Evolutionary conservation across 2,113 vertebrate genomes (phyloP), one percentile per base, ranked within the genome.

Genomic region (Scomber scombrus): DNA sequence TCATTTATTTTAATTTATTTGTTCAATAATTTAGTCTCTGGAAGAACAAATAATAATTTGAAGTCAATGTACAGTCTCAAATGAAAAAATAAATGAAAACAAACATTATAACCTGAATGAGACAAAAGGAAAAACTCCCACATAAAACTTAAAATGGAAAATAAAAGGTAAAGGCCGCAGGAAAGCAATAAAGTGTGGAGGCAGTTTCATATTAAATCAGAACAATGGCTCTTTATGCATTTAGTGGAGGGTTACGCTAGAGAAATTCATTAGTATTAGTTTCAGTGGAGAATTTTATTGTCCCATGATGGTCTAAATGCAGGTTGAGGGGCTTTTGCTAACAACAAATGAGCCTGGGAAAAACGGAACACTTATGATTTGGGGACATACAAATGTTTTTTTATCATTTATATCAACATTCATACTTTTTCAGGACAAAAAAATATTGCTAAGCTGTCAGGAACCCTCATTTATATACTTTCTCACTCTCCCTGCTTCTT

Each of bases 281-380:
- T 71, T 81, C 47, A 64, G 23, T 50, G 31, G 26, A 50, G 68
- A 11, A 12, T 55, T 88, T 86, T 75, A 79, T 64, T 55, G 34
- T 46, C 18, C 11, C 34, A 26, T 31, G 15, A 3, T 71, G 68
- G 34, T 19, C 52, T 55, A 15, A 81, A 61, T 62, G 31, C 13
- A 62, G 49, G 47, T 76, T 75, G 1, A 64, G 6, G 29, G 65
- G 58, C 34, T 45, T 80, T 82, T 77, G 16, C 11, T 13, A 29
- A 67, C 50, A 70, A 58, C 79, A 78, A 74, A 57, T 16, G 60
- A 60, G 12, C 15, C 19, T 68, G 71, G 80, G 78, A 66, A 71
- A 81, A 31, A 29, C 5, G 26, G 13, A 51, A 19, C 14, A 29
- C 19, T 31, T 58, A 13, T 46, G 51, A 64, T 80, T 84, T 71